Base-by-base conservation (phyloP, 1,140 invertebrate species). In the Ericerus pela region DNA sequence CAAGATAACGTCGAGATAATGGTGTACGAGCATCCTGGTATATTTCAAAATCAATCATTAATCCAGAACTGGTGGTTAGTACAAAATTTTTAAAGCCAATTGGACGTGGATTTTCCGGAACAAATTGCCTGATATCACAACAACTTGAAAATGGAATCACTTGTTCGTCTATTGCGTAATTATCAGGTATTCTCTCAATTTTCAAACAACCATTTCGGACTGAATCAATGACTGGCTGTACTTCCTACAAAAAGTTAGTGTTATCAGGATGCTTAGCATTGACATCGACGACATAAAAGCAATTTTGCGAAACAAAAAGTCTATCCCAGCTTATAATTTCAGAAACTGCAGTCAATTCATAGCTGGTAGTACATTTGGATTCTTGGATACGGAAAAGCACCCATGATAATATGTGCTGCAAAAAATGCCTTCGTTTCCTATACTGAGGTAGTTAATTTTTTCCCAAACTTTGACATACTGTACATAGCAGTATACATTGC, bases 21-120 rank as follows among this genome's bases (percentile, higher is more conserved):
- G 10, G 27, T 26, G 57, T 58, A 12, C 10, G 52, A 12, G 4
- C 14, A 8, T 56, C 59, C 56, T 60, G 53, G 59, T 55, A 60
- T 5, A 65, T 62, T 60, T 65, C 58, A 54, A 65, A 64, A 59
- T 64, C 61, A 33, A 62, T 36, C 37, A 65, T 62, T 14, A 63
- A 24, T 3, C 63, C 62, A 12, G 55, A 31, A 18, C 38, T 52
- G 14, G 54, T 59, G 26, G 62, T 64, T 6, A 61, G 11, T 8
- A 63, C 61, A 58, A 59, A 62, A 38, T 59, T 60, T 58, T 64
- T 60, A 26, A 64, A 38, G 41, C 62, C 62, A 31, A 59, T 56
- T 52, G 63, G 63, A 36, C 62, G 55, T 6, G 61, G 62, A 58
- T 60, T 64, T 43, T 61, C 61, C 51, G 33, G 59, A 11, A 64